Evolutionary conservation across 2,888 invertebrate species (phyloP).

Genomic region (Chrysolina americana): DNA sequence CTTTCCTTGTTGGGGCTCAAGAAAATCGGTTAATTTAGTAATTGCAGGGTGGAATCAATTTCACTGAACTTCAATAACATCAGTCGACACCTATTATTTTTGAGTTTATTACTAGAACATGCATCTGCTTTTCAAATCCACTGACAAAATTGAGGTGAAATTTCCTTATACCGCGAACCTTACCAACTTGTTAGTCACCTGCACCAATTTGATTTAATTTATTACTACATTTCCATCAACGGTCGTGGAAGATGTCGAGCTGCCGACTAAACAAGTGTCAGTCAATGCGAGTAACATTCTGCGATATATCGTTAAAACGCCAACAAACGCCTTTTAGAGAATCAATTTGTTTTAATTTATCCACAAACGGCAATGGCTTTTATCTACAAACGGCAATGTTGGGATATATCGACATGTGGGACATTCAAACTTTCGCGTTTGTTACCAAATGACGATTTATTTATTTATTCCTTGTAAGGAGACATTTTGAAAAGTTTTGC

Average conservation of each 20-base stretch:
- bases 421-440: background rate
- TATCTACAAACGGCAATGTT: slow-evolving; percentile 5
- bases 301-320: slow-evolving; percentile 15
- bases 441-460: slow-evolving; percentile 1
- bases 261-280: slow-evolving; percentile 22
- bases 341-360: slow-evolving; percentile 13
- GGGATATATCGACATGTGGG: background rate
- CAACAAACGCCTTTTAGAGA: slow-evolving; percentile 15
- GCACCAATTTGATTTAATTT: slow-evolving; percentile 12
- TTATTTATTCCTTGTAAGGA: background rate
- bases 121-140: too few species aligned
- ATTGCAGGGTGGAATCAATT: too few species aligned
- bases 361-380: slow-evolving; percentile 1
- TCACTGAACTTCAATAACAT: too few species aligned
- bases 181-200: background rate
- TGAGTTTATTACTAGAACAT: too few species aligned
- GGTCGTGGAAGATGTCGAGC: slow-evolving; percentile 22
- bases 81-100: too few species aligned
- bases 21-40: too few species aligned
- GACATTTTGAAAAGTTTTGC: background rate
- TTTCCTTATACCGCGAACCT: background rate
- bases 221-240: slow-evolving; percentile 19
- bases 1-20: too few species aligned
- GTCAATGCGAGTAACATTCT: slow-evolving; percentile 21
- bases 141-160: background rate